These are phyloP conservation scores for Gallinago solitaria DNA, from an alignment of 2,797 vertebrate genomes.

Conservation along the genomic window DNA sequence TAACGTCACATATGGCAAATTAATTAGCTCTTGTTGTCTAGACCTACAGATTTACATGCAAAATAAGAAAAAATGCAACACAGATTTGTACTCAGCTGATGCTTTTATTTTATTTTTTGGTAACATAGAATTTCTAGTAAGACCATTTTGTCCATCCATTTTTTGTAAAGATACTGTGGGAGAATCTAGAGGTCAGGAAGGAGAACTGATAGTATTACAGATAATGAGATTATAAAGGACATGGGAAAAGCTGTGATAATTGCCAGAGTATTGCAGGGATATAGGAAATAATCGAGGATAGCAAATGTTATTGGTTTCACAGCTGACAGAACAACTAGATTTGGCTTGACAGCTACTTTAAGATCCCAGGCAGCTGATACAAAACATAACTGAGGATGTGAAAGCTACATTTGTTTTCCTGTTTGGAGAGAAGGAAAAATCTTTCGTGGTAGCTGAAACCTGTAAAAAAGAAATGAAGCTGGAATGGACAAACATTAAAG, in stretches of 20 bases:
- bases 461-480: background rate
- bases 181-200: background rate
- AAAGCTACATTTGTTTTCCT: background rate
- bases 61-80: background rate
- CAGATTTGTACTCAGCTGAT: background rate
- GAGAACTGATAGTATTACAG: background rate
- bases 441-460: background rate
- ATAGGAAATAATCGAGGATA: slow-evolving; percentile 1
- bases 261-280: background rate
- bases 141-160: background rate
- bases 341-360: background rate
- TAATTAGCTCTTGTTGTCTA: background rate
- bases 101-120: background rate
- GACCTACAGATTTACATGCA: background rate
- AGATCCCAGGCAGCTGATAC: background rate
- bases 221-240: background rate
- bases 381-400: background rate
- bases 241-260: background rate
- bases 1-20: background rate
- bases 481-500: background rate
- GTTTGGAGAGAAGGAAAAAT: background rate
- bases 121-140: background rate
- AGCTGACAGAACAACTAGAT: background rate
- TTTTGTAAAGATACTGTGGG: background rate
- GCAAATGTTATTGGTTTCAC: background rate